A percentile compares a stretch with the other conserved stretches of the same genome.
Evolutionary conservation across 2,888 invertebrate genomes (phyloP).

Genomic region (Scaptomyza caliginosa): DNA sequence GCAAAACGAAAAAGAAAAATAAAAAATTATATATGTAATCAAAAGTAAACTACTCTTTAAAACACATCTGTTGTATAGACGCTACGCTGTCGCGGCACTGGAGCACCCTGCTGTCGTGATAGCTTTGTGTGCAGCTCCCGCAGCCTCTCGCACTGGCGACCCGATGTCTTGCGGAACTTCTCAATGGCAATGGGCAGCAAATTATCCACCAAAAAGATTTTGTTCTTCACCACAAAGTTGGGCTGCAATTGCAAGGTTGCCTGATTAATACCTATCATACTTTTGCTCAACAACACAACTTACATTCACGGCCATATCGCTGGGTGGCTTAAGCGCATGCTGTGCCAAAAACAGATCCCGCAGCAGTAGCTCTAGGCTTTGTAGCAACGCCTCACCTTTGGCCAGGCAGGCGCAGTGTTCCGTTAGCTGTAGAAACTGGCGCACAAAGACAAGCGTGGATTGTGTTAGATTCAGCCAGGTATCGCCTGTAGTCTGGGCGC

Average conservation of each 20-base stretch:
- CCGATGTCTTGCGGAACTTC: conserved; percentile 81
- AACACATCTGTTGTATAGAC: conserved; percentile 84
- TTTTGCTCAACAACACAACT: conserved; percentile 31
- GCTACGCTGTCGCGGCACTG: conserved; percentile 83
- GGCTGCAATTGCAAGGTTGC: conserved; percentile 68
- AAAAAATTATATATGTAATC: conserved; percentile 82
- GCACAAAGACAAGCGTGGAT: conserved; percentile 82
- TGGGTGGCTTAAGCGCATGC: conserved; percentile 81
- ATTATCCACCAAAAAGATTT: conserved; percentile 81
- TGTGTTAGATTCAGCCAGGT: conserved; percentile 84
- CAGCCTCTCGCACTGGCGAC: conserved; percentile 76
- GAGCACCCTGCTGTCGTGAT: conserved; percentile 75
- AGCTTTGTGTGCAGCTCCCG: conserved; percentile 73
- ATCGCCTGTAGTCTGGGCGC: conserved; percentile 82
- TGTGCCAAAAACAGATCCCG: conserved; percentile 82
- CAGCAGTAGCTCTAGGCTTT: conserved; percentile 78
- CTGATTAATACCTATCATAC: background rate
- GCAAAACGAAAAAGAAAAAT: conserved; percentile 75
- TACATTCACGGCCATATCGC: conserved; percentile 82
- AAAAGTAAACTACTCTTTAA: conserved; percentile 68
- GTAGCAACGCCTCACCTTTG: conserved; percentile 82
- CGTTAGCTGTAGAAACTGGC: conserved; percentile 82
- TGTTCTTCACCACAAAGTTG: conserved; percentile 83
- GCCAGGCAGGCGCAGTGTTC: conserved; percentile 82
- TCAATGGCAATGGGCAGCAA: conserved; percentile 82